A percentile compares a stretch with the other conserved stretches of the same genome.
These are phyloP conservation scores for Autographa pulchrina DNA, from an alignment of 2,888 invertebrate species.

Conservation along the genomic window DNA sequence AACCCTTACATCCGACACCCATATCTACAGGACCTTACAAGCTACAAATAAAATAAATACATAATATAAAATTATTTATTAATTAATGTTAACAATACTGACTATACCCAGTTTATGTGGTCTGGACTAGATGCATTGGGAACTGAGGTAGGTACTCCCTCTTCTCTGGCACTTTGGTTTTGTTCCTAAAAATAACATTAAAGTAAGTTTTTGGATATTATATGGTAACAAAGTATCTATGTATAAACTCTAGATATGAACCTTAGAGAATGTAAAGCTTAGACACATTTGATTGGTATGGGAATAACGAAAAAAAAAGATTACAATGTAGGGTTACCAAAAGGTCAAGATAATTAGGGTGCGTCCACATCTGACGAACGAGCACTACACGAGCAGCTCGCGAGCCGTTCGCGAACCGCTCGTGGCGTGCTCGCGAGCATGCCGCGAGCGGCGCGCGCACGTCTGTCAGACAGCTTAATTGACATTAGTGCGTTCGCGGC, in stretches of 20 bases:
- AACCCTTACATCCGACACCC: neutral
- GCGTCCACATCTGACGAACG: too few relatives aligned
- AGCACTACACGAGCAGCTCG: too few relatives aligned
- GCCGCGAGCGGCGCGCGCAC: too few relatives aligned
- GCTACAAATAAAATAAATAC: neutral
- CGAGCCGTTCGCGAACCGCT: too few relatives aligned
- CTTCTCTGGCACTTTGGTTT: conserved; percentile 74
- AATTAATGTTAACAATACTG: conserved; percentile 48
- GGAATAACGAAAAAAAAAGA: too few relatives aligned
- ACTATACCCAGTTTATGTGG: conserved; percentile 53
- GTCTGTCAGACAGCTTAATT: too few relatives aligned
- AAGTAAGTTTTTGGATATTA: neutral
- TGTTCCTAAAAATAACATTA: conserved; percentile 74
- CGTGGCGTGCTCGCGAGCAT: too few relatives aligned
- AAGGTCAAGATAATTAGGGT: too few relatives aligned
- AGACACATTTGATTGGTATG: too few relatives aligned
- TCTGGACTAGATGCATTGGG: conserved; percentile 81
- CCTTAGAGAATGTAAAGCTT: neutral
- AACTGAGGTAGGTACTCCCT: conserved; percentile 82
- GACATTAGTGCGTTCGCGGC: too few relatives aligned
- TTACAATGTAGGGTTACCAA: too few relatives aligned
- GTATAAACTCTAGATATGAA: neutral
- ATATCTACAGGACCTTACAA: neutral
- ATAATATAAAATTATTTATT: conserved; percentile 30
- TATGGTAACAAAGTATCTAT: neutral